phyloP scores from a whole-genome alignment of 1,140 invertebrate species.

The Drosophila kikkawai region DNA sequence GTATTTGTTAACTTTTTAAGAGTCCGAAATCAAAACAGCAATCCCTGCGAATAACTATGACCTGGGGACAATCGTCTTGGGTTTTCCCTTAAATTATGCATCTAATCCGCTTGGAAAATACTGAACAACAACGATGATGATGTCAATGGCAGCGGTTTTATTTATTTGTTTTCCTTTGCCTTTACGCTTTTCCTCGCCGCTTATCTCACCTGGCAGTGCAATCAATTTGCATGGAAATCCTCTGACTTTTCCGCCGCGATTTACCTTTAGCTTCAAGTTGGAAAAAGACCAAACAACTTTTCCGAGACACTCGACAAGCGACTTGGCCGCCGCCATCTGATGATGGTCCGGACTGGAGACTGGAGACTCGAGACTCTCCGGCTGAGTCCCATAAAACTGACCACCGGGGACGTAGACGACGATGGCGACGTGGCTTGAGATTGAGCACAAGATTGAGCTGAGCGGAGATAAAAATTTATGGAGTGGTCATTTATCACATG shows the following conservation, averaged over 20 bases:
- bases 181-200: constrained; percentile 11
- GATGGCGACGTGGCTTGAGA: constrained; percentile 34
- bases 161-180: constrained; percentile 45
- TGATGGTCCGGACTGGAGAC: constrained; percentile 2
- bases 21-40: neutral
- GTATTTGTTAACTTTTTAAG: neutral
- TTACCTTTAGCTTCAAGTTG: constrained; percentile 5
- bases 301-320: constrained; percentile 38
- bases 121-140: constrained; percentile 11
- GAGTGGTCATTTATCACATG: constrained; percentile 78
- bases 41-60: constrained; percentile 5
- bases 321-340: constrained; percentile 43
- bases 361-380: neutral
- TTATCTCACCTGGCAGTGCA: constrained; percentile 48
- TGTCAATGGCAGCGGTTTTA: constrained; percentile 36
- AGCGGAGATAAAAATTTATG: constrained; percentile 80
- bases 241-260: constrained; percentile 9
- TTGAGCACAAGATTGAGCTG: constrained; percentile 73
- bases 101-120: constrained; percentile 15
- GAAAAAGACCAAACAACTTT: constrained; percentile 63
- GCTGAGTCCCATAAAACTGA: constrained; percentile 62
- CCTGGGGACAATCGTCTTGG: constrained; percentile 11
- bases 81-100: constrained; percentile 12
- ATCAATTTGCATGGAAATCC: constrained; percentile 68
- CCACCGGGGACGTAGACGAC: constrained; percentile 39